Evolutionary conservation across 2,113 vertebrate genomes (phyloP).

Genomic region (Osmerus mordax): DNA sequence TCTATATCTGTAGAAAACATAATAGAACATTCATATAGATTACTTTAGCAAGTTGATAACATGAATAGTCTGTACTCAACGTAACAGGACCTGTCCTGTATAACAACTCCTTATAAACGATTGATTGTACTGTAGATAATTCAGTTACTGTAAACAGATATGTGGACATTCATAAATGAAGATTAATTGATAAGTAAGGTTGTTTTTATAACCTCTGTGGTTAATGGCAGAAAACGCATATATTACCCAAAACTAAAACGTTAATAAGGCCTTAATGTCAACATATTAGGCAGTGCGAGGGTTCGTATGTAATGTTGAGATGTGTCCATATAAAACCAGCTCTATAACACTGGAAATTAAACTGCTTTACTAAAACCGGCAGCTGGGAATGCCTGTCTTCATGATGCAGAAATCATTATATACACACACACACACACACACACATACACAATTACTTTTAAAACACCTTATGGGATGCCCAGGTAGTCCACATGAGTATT

Average conservation of each 20-base stretch:
- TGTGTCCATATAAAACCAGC: conserved; percentile 45
- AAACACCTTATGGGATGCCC: not conserved
- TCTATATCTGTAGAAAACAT: too few relatives aligned
- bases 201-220: too few relatives aligned
- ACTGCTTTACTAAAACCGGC: conserved; percentile 51
- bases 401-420: conserved; percentile 16
- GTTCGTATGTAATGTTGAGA: conserved; percentile 32
- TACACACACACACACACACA: conserved; percentile 16
- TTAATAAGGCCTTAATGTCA: conserved; percentile 53
- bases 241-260: conserved; percentile 47
- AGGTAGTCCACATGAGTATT: conserved; percentile 2
- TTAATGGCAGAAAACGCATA: conserved; percentile 38
- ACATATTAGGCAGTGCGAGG: conserved; percentile 39
- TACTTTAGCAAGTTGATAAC: too few relatives aligned
- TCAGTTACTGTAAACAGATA: too few relatives aligned
- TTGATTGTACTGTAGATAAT: too few relatives aligned
- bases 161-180: too few relatives aligned
- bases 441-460: conserved; percentile 3
- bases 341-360: conserved; percentile 43
- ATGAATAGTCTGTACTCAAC: too few relatives aligned
- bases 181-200: too few relatives aligned
- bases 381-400: conserved; percentile 14
- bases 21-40: too few relatives aligned
- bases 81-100: too few relatives aligned
- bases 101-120: too few relatives aligned